Base-by-base conservation (phyloP, 2,888 invertebrate genomes). In the Cantharis rustica region DNA sequence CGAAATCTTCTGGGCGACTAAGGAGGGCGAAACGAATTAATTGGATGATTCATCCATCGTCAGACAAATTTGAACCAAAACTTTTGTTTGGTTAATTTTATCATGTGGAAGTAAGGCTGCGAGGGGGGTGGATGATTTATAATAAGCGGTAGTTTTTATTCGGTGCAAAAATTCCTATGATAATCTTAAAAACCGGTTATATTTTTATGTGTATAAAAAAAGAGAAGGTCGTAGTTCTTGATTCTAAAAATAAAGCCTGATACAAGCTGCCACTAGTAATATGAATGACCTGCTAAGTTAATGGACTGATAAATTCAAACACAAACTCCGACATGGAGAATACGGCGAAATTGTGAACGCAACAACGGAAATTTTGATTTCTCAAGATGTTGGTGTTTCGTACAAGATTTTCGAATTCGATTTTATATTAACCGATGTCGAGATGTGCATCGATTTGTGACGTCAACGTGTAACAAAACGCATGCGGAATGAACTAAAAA, bases 391-490 rank as follows among this genome's bases (percentile, higher is more conserved):
- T 68, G n/a, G 68, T 68, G 16, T 68, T 27, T 10, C 13, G 26
- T 68, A 16, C 17, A 64, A 15, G 63, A 62, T 20, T 47, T 47
- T 20, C 47, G 16, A 47, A 68, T 75, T 75, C 74, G 78, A 74
- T 73, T 70, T 73, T 69, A 72, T 72, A 75, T 69, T 70, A 73
- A 71, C 73, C 66, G 70, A 70, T 73, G 72, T 63, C 73, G 70
- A 75, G 61, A 72, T 71, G 73, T 71, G 76, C 75, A 87, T 87
- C 87, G 86, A 86, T 86, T 83, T 80, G 81, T 85, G 82, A 86
- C 86, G 86, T 86, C 85, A 84, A 76, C 71, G 76, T 77, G 72
- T 75, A 82, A 84, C 79, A 82, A 73, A 83, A 83, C 83, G 86
- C 86, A 86, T 87, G 87, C 86, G 86, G 82, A 79, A 80, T 83